phyloP scores from a whole-genome alignment of 1,140 invertebrate species.

The Saccostrea cuccullata region DNA sequence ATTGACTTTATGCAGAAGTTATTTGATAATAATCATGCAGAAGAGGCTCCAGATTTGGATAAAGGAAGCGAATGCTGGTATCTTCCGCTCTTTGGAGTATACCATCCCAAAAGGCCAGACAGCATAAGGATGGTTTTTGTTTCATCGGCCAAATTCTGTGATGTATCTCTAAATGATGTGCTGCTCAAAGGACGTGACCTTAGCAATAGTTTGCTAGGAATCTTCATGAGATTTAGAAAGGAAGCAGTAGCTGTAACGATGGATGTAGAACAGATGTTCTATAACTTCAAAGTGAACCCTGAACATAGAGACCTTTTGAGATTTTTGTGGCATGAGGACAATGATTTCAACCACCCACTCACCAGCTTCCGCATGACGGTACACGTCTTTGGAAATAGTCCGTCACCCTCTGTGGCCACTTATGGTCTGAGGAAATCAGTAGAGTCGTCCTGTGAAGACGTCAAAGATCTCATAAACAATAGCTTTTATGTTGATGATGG shows the following conservation, averaged over 20 bases:
- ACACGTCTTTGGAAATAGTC: constrained; percentile 39
- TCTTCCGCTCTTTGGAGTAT: constrained; percentile 56
- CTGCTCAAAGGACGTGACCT: constrained; percentile 72
- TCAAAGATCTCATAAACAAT: not conserved
- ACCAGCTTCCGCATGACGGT: constrained; percentile 33
- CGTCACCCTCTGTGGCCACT: constrained; percentile 5
- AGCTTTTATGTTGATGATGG: constrained; percentile 55
- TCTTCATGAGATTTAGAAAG: constrained; percentile 59
- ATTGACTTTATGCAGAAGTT: constrained; percentile 55
- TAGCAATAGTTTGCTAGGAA: constrained; percentile 64
- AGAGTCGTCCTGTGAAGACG: not conserved
- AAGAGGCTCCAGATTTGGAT: constrained; percentile 49
- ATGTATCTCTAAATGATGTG: constrained; percentile 65
- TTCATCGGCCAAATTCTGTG: constrained; percentile 45
- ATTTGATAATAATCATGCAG: constrained; percentile 52
- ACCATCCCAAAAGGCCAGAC: constrained; percentile 54
- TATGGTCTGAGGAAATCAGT: constrained; percentile 44
- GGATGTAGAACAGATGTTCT: constrained; percentile 59
- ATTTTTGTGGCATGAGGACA: constrained; percentile 53
- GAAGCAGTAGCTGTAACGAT: constrained; percentile 41
- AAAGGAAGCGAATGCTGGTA: constrained; percentile 50
- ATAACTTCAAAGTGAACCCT: constrained; percentile 51
- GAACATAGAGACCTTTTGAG: constrained; percentile 46
- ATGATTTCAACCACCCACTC: not conserved
- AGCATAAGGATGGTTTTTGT: constrained; percentile 57